phyloP scores from a whole-genome alignment of 2,888 invertebrate genomes.

The Lithodes maja region DNA sequence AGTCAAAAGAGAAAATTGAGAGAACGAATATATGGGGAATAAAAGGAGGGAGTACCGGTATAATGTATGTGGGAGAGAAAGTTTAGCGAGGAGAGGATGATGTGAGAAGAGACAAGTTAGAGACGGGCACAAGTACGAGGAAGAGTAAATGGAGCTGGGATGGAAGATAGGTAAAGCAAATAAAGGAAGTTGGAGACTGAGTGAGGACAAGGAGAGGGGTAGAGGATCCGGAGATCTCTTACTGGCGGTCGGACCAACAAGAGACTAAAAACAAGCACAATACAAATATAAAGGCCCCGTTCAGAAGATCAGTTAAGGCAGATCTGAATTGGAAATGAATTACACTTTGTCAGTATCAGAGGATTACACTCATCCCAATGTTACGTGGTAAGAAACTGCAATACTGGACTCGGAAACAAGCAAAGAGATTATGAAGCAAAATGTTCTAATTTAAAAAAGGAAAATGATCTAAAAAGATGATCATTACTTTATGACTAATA shows the following conservation, averaged over 20 bases:
- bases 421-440: conserved; percentile 43
- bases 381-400: conserved; percentile 43
- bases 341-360: conserved; percentile 41
- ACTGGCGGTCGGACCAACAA: conserved; percentile 4
- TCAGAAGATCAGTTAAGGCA: conserved; percentile 64
- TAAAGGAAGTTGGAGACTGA: neutral
- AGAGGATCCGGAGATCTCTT: neutral
- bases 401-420: conserved; percentile 33
- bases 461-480: conserved; percentile 49
- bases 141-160: no score
- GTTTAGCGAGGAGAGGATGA: no score
- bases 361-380: conserved; percentile 30
- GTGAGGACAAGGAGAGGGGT: neutral
- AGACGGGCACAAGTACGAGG: neutral
- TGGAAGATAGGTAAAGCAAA: no score
- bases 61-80: no score
- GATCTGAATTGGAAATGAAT: conserved; percentile 53
- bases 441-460: conserved; percentile 31
- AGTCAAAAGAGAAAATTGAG: no score
- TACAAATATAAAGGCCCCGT: conserved; percentile 65
- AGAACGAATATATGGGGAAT: no score
- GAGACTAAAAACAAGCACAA: conserved; percentile 53
- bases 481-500: conserved; percentile 49
- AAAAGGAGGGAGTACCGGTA: no score
- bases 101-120: neutral